Conservation (phyloP, 2,113 vertebrate species). For the Brachypteracias leptosomus region DNA sequence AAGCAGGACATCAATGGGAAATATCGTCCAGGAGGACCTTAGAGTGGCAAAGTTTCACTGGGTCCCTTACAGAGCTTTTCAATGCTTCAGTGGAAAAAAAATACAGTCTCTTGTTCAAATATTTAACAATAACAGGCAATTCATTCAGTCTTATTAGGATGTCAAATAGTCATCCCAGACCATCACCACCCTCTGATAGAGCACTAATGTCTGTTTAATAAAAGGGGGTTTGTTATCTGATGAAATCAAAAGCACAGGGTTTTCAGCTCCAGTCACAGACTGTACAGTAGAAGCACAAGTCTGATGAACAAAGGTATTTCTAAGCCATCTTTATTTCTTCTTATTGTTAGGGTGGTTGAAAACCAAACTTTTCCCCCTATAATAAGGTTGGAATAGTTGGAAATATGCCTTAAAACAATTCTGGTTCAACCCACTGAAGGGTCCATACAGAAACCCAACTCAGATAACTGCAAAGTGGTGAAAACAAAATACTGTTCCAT, state of each 20-base stretch:
- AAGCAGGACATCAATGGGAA: neutral
- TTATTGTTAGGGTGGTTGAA: neutral
- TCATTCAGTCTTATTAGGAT: neutral
- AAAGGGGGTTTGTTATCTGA: neutral
- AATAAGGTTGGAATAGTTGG: neutral
- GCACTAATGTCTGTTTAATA: neutral
- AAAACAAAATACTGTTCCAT: neutral
- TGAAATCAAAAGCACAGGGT: neutral
- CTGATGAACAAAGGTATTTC: neutral
- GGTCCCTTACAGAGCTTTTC: neutral
- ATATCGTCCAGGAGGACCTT: neutral
- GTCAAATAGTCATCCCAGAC: neutral
- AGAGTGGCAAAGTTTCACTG: neutral
- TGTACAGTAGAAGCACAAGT: neutral
- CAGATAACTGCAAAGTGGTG: neutral
- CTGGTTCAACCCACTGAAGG: neutral
- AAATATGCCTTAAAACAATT: neutral
- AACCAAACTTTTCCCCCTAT: neutral
- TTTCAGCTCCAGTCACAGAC: neutral
- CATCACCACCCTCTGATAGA: neutral
- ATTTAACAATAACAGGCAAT: neutral
- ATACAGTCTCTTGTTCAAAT: neutral
- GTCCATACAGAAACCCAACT: neutral
- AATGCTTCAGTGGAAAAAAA: neutral
- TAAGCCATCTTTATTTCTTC: neutral